Evolutionary conservation across 1,140 invertebrate species (phyloP).

Genomic region (Pseudomyrmex cubaensis): DNA sequence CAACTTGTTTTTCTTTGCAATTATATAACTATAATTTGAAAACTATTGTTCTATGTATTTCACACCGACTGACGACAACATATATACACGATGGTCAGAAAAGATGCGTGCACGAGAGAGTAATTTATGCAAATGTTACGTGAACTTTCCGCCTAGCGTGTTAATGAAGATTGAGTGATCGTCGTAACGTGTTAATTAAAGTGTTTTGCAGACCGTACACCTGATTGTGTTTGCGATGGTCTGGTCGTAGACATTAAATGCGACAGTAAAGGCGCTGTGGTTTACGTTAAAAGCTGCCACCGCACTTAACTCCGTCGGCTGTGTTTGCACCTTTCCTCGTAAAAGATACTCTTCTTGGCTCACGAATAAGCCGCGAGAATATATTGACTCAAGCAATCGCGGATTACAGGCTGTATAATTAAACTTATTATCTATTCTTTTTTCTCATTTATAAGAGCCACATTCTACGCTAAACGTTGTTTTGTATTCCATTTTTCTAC

Average conservation of each 20-base stretch:
- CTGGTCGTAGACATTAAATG: slow-evolving; percentile 37
- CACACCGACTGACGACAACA: not conserved
- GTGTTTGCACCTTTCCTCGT: not conserved
- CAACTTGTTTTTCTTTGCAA: too few species aligned
- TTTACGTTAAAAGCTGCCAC: slow-evolving; percentile 1
- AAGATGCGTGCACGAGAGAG: slow-evolving; percentile 20
- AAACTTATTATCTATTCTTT: too few species aligned
- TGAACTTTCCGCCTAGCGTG: slow-evolving; percentile 51
- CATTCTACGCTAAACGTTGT: too few species aligned
- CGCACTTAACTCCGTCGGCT: not conserved
- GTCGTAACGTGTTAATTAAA: slow-evolving; percentile 59
- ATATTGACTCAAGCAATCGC: too few species aligned
- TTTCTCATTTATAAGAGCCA: too few species aligned
- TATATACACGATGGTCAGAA: not conserved
- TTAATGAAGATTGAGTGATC: slow-evolving; percentile 60
- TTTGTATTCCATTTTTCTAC: too few species aligned
- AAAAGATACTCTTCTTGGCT: not conserved
- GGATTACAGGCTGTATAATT: too few species aligned
- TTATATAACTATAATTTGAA: not conserved
- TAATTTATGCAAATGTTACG: slow-evolving; percentile 56
- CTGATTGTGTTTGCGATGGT: slow-evolving; percentile 51
- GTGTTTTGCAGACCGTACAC: slow-evolving; percentile 43
- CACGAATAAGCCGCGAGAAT: not conserved
- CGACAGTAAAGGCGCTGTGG: not conserved
- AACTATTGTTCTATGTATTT: not conserved